Evolutionary conservation across 2,113 vertebrate species (phyloP).

Genomic region (Arothron firmamentum): DNA sequence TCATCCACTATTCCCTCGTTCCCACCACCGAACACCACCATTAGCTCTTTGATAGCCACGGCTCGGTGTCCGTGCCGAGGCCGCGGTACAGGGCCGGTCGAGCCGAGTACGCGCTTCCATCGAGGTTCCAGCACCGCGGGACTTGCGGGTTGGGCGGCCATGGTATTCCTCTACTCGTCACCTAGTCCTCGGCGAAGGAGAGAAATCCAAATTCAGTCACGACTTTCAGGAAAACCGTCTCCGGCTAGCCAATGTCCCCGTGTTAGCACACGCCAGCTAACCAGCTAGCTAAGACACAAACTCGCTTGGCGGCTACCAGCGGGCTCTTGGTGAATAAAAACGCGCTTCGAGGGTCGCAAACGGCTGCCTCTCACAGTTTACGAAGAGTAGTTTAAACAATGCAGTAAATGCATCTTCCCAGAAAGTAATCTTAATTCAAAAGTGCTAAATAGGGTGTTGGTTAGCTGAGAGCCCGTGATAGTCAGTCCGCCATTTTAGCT

Average conservation of each 20-base stretch:
- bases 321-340: not conserved
- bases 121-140: constrained; percentile 75
- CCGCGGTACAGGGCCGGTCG: constrained; percentile 83
- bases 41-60: constrained; percentile 85
- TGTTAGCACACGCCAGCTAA: constrained; percentile 34
- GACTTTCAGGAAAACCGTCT: not conserved
- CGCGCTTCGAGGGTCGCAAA: not conserved
- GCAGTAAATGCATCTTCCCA: not conserved
- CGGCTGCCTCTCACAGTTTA: not conserved
- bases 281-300: constrained; percentile 9
- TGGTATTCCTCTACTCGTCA: constrained; percentile 17
- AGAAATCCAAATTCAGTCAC: constrained; percentile 23
- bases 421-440: not conserved
- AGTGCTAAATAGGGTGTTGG: not conserved
- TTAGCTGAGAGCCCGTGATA: constrained; percentile 14
- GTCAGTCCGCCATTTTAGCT: constrained; percentile 66
- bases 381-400: not conserved
- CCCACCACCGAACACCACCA: constrained; percentile 86
- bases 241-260: not conserved
- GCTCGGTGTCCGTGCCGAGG: constrained; percentile 86
- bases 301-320: constrained; percentile 8
- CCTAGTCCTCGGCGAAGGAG: constrained; percentile 22
- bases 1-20: constrained; percentile 88
- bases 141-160: constrained; percentile 28
- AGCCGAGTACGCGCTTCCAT: constrained; percentile 85